Base-by-base conservation (phyloP, 92 coral and sea anemone genomes). In the Heliopora coerulea region DNA sequence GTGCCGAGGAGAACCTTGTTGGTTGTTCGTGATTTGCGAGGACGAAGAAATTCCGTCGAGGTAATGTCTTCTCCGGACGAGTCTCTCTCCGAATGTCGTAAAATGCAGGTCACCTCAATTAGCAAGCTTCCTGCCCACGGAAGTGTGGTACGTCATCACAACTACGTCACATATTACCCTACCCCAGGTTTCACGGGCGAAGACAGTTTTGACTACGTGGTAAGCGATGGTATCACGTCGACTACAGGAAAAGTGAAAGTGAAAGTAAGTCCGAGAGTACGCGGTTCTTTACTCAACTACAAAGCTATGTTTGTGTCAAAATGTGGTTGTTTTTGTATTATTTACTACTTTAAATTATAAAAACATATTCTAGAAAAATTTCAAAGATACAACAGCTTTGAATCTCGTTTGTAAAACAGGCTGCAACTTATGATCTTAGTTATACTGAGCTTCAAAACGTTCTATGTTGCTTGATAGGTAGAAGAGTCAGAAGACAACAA, bases 111-210 rank as follows among this genome's bases (percentile, higher is more conserved):
- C 65, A 95, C 87, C 75, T 96, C 81, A 65, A 84, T 95, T 30
- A 52, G 85, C 49, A 83, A 88, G 40, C 73, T 73, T 3, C 99
- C 99, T 57, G 63, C 72, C 28, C 85, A 95, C 46, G 99, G 99
- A 9, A 91, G 88, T 24, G 90, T 90, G 82, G 72, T 82, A 39
- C 83, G 84, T 50, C 88, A 92, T 39, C 83, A 96, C 3, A 95
- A 86, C 60, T 95, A 95, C 91, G 99, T 95, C 85, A 83, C 88
- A 0, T 95, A 95, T 59, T 95, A 95, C 59, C 96, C 99, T 14
- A 79, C 82, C 49, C 78, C 91, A 32, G 97, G 76, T 11, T 95
- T 95, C 70, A 70, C 68, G 3, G 99, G 99, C 32, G 89, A 88
- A 58, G 99, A 95, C 73, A 86, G 86, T 34, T 95, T 95, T 63